Evolutionary conservation across 2,888 invertebrate species (phyloP), one percentile per base, ranked within the genome.

Genomic region (Anoplius nigerrimus): DNA sequence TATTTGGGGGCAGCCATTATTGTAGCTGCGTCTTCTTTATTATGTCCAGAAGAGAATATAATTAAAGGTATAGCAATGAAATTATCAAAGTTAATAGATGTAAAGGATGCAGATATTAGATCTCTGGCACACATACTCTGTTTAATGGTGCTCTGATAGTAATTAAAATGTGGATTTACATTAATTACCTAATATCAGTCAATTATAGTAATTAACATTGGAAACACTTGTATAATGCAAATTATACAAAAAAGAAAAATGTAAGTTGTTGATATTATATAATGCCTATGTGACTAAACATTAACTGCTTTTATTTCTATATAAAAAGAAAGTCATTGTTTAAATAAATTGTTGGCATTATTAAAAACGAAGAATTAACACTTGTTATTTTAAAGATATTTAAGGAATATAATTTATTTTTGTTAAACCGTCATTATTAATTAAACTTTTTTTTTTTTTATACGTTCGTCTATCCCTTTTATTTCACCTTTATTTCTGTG

Each of bases 1-100:
- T 80, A 78, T 53, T 34, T 84, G 11, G 78, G 74, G 5, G 81
- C 80, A 13, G 75, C 79, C 0, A 62, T 83, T 5, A 66, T 84
- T 4, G 69, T 81, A n/a, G 81, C 83, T 55, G 66, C 79, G 0
- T 66, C 74, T 6, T 75, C 74, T 11, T 69, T 82, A 48, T 66
- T 73, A 0, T 68, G 63, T 21, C 56, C 69, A 45, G 62, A 73
- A 0, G 52, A 46, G 0, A 60, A 57, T 16, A 52, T 51, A 3
- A 53, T 62, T 1, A 60, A 48, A 20, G 18, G 59, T 15, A 62
- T 80, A 11, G 62, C 74, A 3, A n/a, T 34, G 16, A 76, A 69
- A 53, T 68, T 84, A 15, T 73, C 78, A 5, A 58, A 78, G 22
- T 66, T 84, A 15, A 62, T 77, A 13, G 69, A 74, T 21, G 72